A percentile compares a stretch with the other conserved stretches of the same genome.
phyloP scores from a whole-genome alignment of 2,888 invertebrate species.

The Carpatolechia fugitivella region DNA sequence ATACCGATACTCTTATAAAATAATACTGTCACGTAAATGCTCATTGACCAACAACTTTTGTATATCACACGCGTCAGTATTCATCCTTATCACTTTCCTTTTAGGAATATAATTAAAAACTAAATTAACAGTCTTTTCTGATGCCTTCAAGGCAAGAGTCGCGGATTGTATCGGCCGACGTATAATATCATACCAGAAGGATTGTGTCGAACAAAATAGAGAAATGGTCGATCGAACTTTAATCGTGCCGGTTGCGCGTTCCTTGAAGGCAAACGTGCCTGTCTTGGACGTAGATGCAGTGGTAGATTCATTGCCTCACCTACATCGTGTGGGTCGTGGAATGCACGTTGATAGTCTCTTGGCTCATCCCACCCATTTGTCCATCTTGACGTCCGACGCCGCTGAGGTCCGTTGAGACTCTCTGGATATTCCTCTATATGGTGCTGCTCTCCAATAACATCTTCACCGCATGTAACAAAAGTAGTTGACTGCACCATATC shows the following conservation, averaged over 20 bases:
- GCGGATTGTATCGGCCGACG: constrained; percentile 92
- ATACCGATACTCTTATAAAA: constrained; percentile 54
- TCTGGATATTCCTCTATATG: constrained; percentile 91
- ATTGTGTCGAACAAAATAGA: constrained; percentile 93
- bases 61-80: constrained; percentile 68
- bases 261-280: constrained; percentile 84
- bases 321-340: constrained; percentile 82
- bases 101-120: constrained; percentile 64
- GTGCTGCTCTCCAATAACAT: constrained; percentile 84
- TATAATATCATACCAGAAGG: constrained; percentile 94
- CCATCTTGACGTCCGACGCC: constrained; percentile 69
- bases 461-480: constrained; percentile 91
- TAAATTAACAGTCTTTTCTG: constrained; percentile 72
- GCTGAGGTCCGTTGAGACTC: constrained; percentile 65
- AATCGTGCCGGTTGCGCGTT: constrained; percentile 83
- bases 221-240: constrained; percentile 91
- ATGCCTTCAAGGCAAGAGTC: constrained; percentile 83
- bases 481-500: constrained; percentile 91
- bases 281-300: constrained; percentile 83
- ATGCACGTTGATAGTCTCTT: constrained; percentile 83
- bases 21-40: constrained; percentile 77
- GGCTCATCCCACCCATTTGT: constrained; percentile 74
- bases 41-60: constrained; percentile 54
- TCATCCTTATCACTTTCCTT: constrained; percentile 70
- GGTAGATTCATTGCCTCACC: constrained; percentile 80